Base-by-base conservation (phyloP, 2,888 invertebrate genomes). In the Hypena proboscidalis region DNA sequence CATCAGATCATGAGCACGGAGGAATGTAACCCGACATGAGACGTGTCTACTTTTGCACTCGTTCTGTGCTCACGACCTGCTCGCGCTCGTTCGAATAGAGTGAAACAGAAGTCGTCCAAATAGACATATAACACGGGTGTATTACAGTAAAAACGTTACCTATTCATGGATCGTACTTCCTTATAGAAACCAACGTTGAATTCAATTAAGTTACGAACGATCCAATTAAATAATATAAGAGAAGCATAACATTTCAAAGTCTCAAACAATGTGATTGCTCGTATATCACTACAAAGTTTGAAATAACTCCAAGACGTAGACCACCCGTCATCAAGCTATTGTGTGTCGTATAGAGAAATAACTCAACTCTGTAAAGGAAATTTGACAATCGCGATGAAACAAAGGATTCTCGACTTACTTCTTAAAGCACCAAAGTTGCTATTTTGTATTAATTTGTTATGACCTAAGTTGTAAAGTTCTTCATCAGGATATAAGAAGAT, bases 361-460 rank as follows among this genome's bases (percentile, higher is more conserved):
- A 59, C 33, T 60, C 61, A 60, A 59, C 65, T 45, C 42, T 54
- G 55, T 38, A 55, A 49, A 64, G 60, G 39, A 45, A 58, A 60
- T 59, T 64, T 54, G 60, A 43, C 56, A 59, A 25, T 15, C 4
- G 13, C 3, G 27, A 35, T 45, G 26, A 41, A 40, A 37, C 65
- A 45, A 40, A 30, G 56, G 9, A 64, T 21, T 50, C 39, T 39
- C 20, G 31, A 25, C 30, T 39, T 30, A 54, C 46, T 41, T 38
- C 23, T 9, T 33, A 5, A 4, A n/a, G 2, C 1, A 6, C 32
- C 42, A 56, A 21, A 44, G 66, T 40, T 30, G 35, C 29, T 31
- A 48, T 43, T 29, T 27, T 11, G 11, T 39, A 48, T 56, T 49
- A 23, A 37, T 34, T 42, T 46, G 46, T 50, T 39, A 59, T 42